Evolutionary conservation across 2,113 vertebrate species (phyloP).

Genomic region (Xiphophorus hellerii): DNA sequence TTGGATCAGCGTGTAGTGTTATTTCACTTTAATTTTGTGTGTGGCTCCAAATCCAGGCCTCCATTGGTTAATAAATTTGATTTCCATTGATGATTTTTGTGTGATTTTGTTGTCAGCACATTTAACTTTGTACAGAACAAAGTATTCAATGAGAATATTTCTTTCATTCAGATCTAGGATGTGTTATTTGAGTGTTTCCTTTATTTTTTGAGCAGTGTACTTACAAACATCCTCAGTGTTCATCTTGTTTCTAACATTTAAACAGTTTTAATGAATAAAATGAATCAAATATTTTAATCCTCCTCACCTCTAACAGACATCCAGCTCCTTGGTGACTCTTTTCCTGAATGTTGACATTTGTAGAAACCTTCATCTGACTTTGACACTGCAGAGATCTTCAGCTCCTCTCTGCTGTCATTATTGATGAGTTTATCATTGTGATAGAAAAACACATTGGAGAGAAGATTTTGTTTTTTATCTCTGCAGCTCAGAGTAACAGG

Average conservation of each 20-base stretch:
- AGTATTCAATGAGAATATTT: too few species aligned
- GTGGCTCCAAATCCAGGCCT: too few species aligned
- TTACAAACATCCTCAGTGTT: not conserved
- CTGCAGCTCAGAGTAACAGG: conserved; percentile 50
- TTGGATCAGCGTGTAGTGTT: too few species aligned
- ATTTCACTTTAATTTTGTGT: too few species aligned
- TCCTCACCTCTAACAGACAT: conserved; percentile 41
- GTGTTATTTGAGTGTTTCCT: too few species aligned
- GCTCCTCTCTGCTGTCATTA: conserved; percentile 7
- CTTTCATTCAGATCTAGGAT: too few species aligned
- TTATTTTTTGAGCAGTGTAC: too few species aligned
- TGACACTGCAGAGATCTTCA: conserved; percentile 44
- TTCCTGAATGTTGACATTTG: conserved; percentile 15
- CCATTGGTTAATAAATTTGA: too few species aligned
- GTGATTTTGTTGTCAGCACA: too few species aligned
- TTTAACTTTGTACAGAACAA: too few species aligned
- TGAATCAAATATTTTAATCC: not conserved
- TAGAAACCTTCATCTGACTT: conserved; percentile 56
- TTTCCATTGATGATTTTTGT: too few species aligned
- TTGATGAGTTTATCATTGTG: conserved; percentile 36
- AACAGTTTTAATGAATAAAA: not conserved
- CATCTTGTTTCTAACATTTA: conserved; percentile 21
- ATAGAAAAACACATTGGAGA: conserved; percentile 32
- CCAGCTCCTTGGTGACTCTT: conserved; percentile 36
- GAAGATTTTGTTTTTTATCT: not conserved